Conservation (phyloP, 2,888 invertebrate genomes). For the Strigamia transsilvanica region DNA sequence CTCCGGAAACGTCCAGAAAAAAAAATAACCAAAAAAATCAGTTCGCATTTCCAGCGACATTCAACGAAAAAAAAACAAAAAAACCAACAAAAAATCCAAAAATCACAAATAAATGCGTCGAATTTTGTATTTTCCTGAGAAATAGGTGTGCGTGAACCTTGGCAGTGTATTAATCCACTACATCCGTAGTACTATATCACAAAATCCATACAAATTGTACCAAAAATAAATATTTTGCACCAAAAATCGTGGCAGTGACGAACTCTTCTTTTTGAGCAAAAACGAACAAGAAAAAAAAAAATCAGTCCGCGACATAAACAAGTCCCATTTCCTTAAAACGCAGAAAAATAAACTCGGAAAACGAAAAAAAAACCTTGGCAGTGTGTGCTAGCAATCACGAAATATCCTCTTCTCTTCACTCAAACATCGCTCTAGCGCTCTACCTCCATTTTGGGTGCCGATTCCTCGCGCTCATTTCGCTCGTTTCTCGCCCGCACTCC, state of each 20-base stretch:
- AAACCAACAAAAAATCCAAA: background rate
- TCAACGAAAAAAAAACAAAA: background rate
- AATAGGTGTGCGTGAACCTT: background rate
- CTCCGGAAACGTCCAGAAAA: background rate
- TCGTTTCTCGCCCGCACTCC: background rate
- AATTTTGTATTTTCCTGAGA: background rate
- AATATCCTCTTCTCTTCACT: background rate
- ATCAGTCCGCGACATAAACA: background rate
- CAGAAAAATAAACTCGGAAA: background rate
- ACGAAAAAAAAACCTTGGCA: background rate
- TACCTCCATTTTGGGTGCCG: constrained; percentile 38
- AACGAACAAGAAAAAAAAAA: background rate
- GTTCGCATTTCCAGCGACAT: constrained; percentile 3
- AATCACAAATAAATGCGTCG: background rate
- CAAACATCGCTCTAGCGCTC: background rate
- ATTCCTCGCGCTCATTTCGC: background rate
- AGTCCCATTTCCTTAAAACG: background rate
- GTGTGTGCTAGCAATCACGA: constrained; percentile 29
- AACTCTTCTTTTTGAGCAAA: constrained; percentile 22
- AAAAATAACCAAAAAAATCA: background rate
- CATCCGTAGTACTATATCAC: background rate
- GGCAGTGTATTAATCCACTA: constrained; percentile 21
- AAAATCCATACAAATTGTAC: constrained; percentile 1
- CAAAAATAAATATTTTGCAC: background rate
- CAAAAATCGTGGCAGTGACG: background rate